These are phyloP conservation scores for Pagrus major DNA, from an alignment of 2,113 vertebrate species.

Conservation along the genomic window DNA sequence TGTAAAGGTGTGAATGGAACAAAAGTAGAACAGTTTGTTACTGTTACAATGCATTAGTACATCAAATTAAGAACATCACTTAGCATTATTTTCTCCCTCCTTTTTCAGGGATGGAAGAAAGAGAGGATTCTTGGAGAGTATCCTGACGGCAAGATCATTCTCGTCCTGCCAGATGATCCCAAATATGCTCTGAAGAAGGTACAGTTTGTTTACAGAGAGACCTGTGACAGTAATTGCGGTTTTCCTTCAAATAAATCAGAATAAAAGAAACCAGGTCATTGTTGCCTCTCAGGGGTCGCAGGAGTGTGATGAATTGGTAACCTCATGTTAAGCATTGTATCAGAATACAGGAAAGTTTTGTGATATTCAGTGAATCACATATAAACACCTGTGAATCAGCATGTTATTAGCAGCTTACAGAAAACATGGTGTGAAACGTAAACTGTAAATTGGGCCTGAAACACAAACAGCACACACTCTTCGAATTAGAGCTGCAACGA, in stretches of 20 bases:
- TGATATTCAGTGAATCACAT: not conserved
- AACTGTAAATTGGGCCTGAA: not conserved
- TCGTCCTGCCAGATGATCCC: conserved; percentile 97
- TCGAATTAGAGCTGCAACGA: too few species aligned
- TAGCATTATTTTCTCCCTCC: not conserved
- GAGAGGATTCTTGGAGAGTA: conserved; percentile 96
- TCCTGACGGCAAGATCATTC: conserved; percentile 98
- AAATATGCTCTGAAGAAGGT: conserved; percentile 99
- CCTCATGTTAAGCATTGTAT: not conserved
- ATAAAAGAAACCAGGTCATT: not conserved
- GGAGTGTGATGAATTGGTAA: not conserved
- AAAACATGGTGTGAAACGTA: not conserved
- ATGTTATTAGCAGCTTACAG: too few species aligned
- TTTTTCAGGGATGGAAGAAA: conserved; percentile 96
- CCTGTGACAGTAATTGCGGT: not conserved
- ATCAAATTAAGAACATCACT: not conserved
- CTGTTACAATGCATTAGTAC: not conserved
- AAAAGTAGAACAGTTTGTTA: not conserved
- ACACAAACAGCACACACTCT: not conserved
- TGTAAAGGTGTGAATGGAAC: not conserved
- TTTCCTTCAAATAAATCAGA: not conserved
- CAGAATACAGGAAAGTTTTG: not conserved
- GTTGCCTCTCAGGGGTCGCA: not conserved
- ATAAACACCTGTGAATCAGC: too few species aligned
- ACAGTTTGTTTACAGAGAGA: conserved; percentile 35